Evolutionary conservation across 2,888 invertebrate species (phyloP).

Genomic region (Acleris cristana): DNA sequence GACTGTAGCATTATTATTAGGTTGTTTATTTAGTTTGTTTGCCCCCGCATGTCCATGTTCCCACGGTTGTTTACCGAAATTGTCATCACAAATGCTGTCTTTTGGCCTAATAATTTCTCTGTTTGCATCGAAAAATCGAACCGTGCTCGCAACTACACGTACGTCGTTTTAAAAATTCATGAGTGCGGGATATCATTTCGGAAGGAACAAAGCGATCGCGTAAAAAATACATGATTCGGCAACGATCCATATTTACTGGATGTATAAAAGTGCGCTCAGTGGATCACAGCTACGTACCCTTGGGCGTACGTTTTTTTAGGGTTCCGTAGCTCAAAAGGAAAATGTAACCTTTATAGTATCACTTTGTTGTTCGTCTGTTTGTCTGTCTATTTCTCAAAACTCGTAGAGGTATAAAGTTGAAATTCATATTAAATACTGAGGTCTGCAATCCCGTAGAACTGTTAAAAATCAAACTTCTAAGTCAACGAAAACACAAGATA

Average conservation of each 20-base stretch:
- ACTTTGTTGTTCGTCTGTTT: too few species aligned
- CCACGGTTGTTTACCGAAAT: conserved; percentile 12
- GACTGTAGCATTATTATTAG: neutral
- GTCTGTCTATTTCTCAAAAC: too few species aligned
- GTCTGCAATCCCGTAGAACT: too few species aligned
- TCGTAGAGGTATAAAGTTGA: too few species aligned
- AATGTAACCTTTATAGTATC: too few species aligned
- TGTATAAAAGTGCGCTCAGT: conserved; percentile 13
- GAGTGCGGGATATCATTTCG: conserved; percentile 28
- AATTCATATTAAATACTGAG: too few species aligned
- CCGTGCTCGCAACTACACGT: conserved; percentile 21
- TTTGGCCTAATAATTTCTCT: conserved; percentile 11
- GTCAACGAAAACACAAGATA: too few species aligned
- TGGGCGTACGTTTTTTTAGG: neutral
- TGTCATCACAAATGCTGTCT: conserved; percentile 15
- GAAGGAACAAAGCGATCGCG: conserved; percentile 31
- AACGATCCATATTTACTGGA: conserved; percentile 25
- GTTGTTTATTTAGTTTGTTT: conserved; percentile 18
- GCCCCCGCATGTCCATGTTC: neutral
- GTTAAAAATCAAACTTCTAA: too few species aligned
- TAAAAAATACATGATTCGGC: conserved; percentile 33
- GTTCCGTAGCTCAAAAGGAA: too few species aligned
- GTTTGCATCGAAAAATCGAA: conserved; percentile 23
- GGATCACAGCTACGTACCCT: conserved; percentile 3
- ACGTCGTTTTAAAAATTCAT: conserved; percentile 35